phyloP scores from a whole-genome alignment of 2,113 vertebrate species.

The Ophthalmotilapia sp. region DNA sequence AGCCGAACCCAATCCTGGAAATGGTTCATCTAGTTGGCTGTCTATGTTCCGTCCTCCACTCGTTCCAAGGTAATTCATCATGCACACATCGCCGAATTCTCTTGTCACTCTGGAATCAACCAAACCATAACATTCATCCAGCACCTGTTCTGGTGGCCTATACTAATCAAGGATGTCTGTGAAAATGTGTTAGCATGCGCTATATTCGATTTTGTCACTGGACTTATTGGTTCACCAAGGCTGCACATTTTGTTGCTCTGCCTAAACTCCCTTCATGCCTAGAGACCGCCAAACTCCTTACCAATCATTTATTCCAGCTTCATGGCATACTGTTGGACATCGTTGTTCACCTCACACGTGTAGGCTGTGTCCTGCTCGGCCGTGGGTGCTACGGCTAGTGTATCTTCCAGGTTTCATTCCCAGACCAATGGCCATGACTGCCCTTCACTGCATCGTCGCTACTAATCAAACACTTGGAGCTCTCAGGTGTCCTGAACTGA shows the following conservation, averaged over 20 bases:
- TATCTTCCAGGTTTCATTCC: neutral
- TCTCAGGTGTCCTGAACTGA: neutral
- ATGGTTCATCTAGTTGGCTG: neutral
- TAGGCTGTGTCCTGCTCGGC: neutral
- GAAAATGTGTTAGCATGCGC: neutral
- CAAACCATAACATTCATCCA: neutral
- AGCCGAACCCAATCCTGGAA: neutral
- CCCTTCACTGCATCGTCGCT: neutral
- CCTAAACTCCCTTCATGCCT: neutral
- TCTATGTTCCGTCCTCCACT: neutral
- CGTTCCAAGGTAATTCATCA: neutral
- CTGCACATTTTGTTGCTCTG: neutral
- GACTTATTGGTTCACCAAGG: neutral
- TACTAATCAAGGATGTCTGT: neutral
- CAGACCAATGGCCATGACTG: neutral
- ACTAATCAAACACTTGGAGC: neutral
- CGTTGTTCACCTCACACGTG: neutral
- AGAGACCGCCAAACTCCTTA: neutral
- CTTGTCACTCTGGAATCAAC: neutral
- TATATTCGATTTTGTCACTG: rapidly evolving
- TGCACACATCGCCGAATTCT: neutral
- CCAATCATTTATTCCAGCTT: neutral
- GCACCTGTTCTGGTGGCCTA: neutral
- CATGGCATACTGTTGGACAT: neutral
- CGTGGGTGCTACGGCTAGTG: neutral